These are phyloP conservation scores for Catocala sponsa DNA, from an alignment of 2,888 invertebrate species.

Conservation along the genomic window DNA sequence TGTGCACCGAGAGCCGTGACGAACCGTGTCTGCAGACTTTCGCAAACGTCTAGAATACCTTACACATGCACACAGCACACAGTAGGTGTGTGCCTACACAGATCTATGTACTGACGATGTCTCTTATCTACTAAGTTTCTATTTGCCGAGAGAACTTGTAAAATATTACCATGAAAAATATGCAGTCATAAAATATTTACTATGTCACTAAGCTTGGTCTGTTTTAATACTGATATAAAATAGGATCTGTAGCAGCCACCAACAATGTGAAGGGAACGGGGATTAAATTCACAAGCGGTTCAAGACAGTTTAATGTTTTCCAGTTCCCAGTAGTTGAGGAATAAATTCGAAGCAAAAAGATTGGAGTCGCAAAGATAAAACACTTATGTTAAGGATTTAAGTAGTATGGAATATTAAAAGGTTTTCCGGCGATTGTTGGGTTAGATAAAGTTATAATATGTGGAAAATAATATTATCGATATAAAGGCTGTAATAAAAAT, in stretches of 20 bases:
- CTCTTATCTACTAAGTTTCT: constrained; percentile 47
- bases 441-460: too few relatives aligned
- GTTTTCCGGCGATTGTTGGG: too few relatives aligned
- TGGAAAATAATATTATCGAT: too few relatives aligned
- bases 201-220: constrained; percentile 11
- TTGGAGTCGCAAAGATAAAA: constrained; percentile 8
- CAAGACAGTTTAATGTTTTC: constrained; percentile 41
- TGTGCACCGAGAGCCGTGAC: constrained; percentile 71
- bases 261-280: constrained; percentile 35
- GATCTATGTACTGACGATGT: constrained; percentile 42
- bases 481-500: too few relatives aligned
- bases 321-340: constrained; percentile 34
- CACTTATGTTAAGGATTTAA: too few relatives aligned
- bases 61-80: constrained; percentile 37
- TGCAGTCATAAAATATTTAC: constrained; percentile 16
- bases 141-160: constrained; percentile 23
- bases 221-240: constrained; percentile 19
- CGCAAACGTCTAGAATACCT: constrained; percentile 69
- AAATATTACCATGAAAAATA: constrained; percentile 17
- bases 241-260: constrained; percentile 30
- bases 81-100: constrained; percentile 25
- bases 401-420: too few relatives aligned
- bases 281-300: constrained; percentile 42
- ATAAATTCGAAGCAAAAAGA: constrained; percentile 34
- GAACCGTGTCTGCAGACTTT: constrained; percentile 75